Percentiles rank a stretch among this genome's conserved stretches.
phyloP scores from a whole-genome alignment of 1,140 invertebrate species.

The Atta cephalotes region DNA sequence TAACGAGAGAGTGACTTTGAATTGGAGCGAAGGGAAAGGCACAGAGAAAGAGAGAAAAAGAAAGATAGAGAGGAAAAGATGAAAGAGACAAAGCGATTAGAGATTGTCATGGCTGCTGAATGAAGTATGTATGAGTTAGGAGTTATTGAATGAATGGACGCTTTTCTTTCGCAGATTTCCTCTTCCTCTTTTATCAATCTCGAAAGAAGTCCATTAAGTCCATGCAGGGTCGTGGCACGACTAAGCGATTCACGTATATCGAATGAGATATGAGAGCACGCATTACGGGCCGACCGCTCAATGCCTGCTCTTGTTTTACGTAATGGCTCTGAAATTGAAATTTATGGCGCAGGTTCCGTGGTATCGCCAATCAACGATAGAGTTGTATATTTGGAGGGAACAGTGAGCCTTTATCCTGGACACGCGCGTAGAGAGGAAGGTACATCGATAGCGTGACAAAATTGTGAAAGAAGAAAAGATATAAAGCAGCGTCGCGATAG shows the following conservation, averaged over 20 bases:
- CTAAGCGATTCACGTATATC: constrained; percentile 41
- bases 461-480: constrained; percentile 37
- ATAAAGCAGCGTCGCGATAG: background rate
- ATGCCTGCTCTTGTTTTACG: constrained; percentile 67
- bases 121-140: constrained; percentile 53
- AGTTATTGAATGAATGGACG: constrained; percentile 52
- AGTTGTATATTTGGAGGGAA: constrained; percentile 53
- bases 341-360: constrained; percentile 66
- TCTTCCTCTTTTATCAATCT: constrained; percentile 74
- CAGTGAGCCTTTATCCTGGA: constrained; percentile 59
- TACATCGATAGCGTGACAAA: constrained; percentile 43
- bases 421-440: constrained; percentile 33
- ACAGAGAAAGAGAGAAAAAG: background rate
- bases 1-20: constrained; percentile 59
- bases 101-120: constrained; percentile 52
- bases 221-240: constrained; percentile 14
- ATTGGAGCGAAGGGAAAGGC: background rate
- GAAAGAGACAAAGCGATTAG: constrained; percentile 7
- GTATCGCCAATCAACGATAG: constrained; percentile 56
- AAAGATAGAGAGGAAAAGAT: constrained; percentile 17
- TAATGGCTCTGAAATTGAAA: constrained; percentile 68
- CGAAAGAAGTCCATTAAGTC: constrained; percentile 49
- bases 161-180: constrained; percentile 63
- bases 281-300: constrained; percentile 48
- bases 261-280: constrained; percentile 60